Evolutionary conservation across 2,888 invertebrate genomes (phyloP).

Genomic region (Coenonympha arcania): DNA sequence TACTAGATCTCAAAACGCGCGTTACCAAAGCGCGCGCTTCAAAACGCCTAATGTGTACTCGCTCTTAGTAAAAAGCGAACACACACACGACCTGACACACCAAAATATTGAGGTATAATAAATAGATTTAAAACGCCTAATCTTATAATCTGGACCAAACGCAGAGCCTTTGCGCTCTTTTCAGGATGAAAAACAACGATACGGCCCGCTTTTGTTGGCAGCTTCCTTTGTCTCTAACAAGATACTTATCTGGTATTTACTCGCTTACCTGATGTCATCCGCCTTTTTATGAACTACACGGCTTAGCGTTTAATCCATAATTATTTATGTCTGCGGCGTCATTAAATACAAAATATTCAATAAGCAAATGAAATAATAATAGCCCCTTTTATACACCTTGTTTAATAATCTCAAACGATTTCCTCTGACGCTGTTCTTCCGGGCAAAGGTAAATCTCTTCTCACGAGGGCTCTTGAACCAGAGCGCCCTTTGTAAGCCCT

Average conservation of each 20-base stretch:
- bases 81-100: too few relatives aligned
- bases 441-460: background rate
- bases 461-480: background rate
- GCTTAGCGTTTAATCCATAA: constrained; percentile 31
- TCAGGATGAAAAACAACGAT: constrained; percentile 60
- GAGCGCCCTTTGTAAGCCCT: background rate
- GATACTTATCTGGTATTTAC: constrained; percentile 66
- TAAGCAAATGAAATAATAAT: too few relatives aligned
- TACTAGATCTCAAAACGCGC: too few relatives aligned
- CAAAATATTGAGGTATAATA: too few relatives aligned
- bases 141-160: constrained; percentile 17
- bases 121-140: background rate
- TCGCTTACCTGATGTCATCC: constrained; percentile 58
- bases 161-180: constrained; percentile 38
- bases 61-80: too few relatives aligned
- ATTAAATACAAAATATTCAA: too few relatives aligned
- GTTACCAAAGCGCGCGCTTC: too few relatives aligned
- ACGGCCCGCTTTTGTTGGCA: constrained; percentile 52
- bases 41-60: too few relatives aligned
- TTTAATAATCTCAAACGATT: background rate
- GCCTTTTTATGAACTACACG: constrained; percentile 48
- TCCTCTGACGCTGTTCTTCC: background rate
- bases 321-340: background rate
- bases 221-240: constrained; percentile 63
- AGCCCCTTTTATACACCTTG: background rate